These are phyloP conservation scores for Lucifuga dentata DNA, from an alignment of 2,113 vertebrate genomes.

Conservation along the genomic window DNA sequence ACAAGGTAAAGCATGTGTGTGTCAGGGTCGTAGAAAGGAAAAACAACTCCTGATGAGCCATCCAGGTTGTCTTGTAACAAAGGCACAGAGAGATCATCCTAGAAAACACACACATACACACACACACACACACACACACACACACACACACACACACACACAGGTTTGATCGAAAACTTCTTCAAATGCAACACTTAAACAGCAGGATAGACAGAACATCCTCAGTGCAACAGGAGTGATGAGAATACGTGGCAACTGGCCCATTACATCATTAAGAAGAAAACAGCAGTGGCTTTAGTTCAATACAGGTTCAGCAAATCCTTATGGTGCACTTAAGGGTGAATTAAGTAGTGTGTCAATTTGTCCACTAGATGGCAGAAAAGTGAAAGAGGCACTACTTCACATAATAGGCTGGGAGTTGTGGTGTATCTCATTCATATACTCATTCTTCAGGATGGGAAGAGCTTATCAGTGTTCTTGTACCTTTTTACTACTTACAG, in stretches of 20 bases:
- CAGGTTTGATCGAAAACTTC: neutral
- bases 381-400: slow-evolving; percentile 7
- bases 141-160: slow-evolving; percentile 39
- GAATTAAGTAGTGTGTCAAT: neutral
- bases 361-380: slow-evolving; percentile 73
- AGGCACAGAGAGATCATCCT: slow-evolving; percentile 91
- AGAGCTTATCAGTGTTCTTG: too few relatives aligned
- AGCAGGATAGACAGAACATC: neutral
- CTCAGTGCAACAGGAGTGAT: slow-evolving; percentile 3
- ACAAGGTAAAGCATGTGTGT: slow-evolving; percentile 91
- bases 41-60: slow-evolving; percentile 89
- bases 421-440: too few relatives aligned
- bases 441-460: too few relatives aligned
- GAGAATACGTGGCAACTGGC: neutral
- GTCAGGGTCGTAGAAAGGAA: slow-evolving; percentile 92
- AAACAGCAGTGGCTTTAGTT: neutral
- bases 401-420: too few relatives aligned
- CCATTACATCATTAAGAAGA: neutral
- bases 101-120: too few relatives aligned
- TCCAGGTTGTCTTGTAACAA: slow-evolving; percentile 91
- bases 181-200: slow-evolving; percentile 12
- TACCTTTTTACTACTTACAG: too few relatives aligned
- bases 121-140: slow-evolving; percentile 19
- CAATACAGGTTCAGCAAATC: neutral
- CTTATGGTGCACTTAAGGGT: neutral